Conservation (phyloP, 2,113 vertebrate species). For the Mus spicilegus region DNA sequence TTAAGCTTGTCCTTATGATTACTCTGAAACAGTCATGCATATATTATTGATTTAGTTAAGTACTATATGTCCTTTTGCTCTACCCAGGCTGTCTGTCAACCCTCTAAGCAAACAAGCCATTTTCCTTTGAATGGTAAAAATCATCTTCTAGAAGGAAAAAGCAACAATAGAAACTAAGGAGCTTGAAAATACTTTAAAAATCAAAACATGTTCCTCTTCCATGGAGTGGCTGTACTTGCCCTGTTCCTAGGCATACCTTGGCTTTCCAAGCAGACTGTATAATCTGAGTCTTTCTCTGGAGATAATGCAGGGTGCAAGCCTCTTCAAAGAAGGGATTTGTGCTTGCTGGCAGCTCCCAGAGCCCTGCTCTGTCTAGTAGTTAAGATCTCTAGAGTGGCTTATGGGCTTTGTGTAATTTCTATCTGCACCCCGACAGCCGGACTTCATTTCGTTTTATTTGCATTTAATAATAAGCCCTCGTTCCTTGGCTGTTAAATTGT, state of each 20-base stretch:
- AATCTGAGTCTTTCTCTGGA: conserved; percentile 71
- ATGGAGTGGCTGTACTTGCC: conserved; percentile 14
- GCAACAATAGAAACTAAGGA: conserved; percentile 48
- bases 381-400: conserved; percentile 84
- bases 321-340: conserved; percentile 77
- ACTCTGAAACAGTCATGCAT: background rate
- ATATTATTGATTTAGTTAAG: background rate
- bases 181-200: conserved; percentile 64
- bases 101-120: conserved; percentile 16
- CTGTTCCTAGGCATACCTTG: conserved; percentile 56
- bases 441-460: conserved; percentile 86
- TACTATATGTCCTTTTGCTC: background rate
- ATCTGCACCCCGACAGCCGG: conserved; percentile 84
- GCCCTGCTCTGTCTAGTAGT: conserved; percentile 75
- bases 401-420: conserved; percentile 85
- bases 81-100: background rate
- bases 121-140: conserved; percentile 38
- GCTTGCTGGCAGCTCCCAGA: conserved; percentile 74
- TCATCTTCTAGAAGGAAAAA: background rate
- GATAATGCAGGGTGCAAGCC: conserved; percentile 69
- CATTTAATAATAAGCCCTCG: conserved; percentile 87
- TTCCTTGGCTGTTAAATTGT: conserved; percentile 85
- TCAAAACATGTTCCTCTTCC: conserved; percentile 45
- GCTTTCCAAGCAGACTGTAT: conserved; percentile 64
- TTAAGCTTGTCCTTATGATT: background rate